Conservation (phyloP, 2,797 vertebrate genomes). For the Acanthurus leucopareius region DNA sequence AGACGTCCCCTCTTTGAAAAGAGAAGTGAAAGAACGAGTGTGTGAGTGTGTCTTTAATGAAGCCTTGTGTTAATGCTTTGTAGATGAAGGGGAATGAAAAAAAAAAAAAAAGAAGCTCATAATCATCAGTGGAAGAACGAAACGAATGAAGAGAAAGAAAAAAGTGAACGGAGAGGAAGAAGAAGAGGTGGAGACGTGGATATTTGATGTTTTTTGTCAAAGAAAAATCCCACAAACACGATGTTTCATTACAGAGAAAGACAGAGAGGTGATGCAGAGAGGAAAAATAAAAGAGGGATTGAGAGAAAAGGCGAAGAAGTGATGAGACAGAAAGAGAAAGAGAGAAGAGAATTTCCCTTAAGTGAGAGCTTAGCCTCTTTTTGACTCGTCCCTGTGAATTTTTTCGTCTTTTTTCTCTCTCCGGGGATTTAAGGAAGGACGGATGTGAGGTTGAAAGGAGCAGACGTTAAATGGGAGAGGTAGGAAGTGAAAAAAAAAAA, state of each 20-base stretch:
- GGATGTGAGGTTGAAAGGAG: slow-evolving; percentile 3
- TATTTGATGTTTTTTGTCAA: slow-evolving; percentile 13
- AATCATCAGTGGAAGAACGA: slow-evolving; percentile 21
- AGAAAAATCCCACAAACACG: slow-evolving; percentile 19
- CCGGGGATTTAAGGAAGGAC: background rate
- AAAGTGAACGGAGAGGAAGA: background rate
- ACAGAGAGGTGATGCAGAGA: background rate
- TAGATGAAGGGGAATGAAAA: background rate
- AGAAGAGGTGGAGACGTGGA: background rate
- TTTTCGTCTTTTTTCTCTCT: slow-evolving; percentile 22
- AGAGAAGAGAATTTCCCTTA: slow-evolving; percentile 22
- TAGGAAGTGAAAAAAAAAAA: background rate
- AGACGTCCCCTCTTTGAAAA: slow-evolving; percentile 18
- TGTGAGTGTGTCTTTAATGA: slow-evolving; percentile 25
- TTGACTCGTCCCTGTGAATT: slow-evolving; percentile 42
- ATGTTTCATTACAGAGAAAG: slow-evolving; percentile 19
- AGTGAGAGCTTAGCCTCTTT: slow-evolving; percentile 52
- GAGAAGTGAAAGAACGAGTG: background rate
- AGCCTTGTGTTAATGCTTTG: slow-evolving; percentile 22
- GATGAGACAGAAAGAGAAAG: slow-evolving; percentile 31
- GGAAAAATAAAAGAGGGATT: background rate
- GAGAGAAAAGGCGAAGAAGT: background rate
- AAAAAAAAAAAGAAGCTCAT: slow-evolving; percentile 7
- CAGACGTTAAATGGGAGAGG: slow-evolving; percentile 4
- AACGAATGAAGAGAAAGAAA: background rate